Evolutionary conservation across 2,113 vertebrate species (phyloP), one percentile per base, ranked within the genome.

Genomic region (Trogon melanurus): DNA sequence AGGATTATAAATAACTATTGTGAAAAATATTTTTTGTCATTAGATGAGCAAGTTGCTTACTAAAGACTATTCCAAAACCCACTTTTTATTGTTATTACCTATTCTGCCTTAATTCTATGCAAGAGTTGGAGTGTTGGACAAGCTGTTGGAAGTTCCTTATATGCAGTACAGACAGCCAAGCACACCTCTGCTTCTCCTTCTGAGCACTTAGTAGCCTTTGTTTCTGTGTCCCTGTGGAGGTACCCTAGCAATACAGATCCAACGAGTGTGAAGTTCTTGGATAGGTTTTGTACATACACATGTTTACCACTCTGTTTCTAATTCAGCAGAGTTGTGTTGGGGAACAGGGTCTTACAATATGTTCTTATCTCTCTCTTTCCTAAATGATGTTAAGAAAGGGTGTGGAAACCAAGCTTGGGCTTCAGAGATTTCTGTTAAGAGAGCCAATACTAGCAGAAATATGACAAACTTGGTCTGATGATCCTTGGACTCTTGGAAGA

Each of bases 281-380:
- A 8, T 1, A 23, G 26, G 7, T 45, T 90, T 81, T 62, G 22
- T 57, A 32, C 36, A 19, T 14, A 11, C 23, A n/a, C 2, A 2
- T 23, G 22, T 44, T 47, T 60, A 58, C 71, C 26, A 50, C n/a
- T 4, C 7, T 17, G 16, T 29, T 62, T 13, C 26, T 53, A 3
- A 23, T 48, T 62, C 30, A 85, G n/a, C 14, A 29, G 13, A 25
- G 16, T 4, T 75, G 34, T 7, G 8, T 7, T 72, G 23, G 16
- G 30, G 13, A 74, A 13, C 13, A 51, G 25, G 1, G 4, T 45
- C 26, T 61, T 72, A 17, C 0, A 2, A 16, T 13, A 64, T 0
- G 20, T 54, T 56, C 4, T 80, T 70, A 18, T 69, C 29, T 48
- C n/a, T 71, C 34, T 86, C 16, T 6, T 58, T 84, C 45, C 14